Percentiles rank a stretch among this genome's conserved stretches.
Conservation (phyloP, 2,888 invertebrate species). For the Zygogramma bicolorata region DNA sequence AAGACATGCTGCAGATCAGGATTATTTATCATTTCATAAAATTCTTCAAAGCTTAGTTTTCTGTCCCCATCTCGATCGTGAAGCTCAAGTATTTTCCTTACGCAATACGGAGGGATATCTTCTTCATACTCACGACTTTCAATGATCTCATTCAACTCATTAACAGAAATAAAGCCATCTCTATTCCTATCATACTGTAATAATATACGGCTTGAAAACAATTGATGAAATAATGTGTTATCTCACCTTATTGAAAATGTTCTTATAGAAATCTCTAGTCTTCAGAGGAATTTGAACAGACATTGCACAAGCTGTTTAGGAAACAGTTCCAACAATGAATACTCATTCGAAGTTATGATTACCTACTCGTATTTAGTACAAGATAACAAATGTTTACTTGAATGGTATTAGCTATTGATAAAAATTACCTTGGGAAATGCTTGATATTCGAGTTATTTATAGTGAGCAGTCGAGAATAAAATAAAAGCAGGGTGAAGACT, state of each 20-base stretch:
- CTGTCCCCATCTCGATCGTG: constrained; percentile 77
- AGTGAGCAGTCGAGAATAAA: too few relatives aligned
- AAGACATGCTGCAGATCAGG: constrained; percentile 65
- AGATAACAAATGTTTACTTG: too few relatives aligned
- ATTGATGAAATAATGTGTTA: constrained; percentile 62
- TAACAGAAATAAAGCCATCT: constrained; percentile 77
- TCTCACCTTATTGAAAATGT: constrained; percentile 56
- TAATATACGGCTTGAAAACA: constrained; percentile 66
- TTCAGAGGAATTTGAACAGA: constrained; percentile 49
- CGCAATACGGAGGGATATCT: constrained; percentile 74
- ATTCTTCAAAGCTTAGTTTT: constrained; percentile 78
- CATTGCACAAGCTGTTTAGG: not conserved
- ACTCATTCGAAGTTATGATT: too few relatives aligned
- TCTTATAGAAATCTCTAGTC: constrained; percentile 50
- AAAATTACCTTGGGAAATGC: too few relatives aligned
- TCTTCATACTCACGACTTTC: constrained; percentile 73
- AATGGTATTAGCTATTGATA: too few relatives aligned
- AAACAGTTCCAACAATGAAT: not conserved
- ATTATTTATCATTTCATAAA: constrained; percentile 76
- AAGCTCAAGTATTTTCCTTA: constrained; percentile 75
- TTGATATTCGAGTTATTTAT: too few relatives aligned
- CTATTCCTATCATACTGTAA: constrained; percentile 74
- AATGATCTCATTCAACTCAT: constrained; percentile 75
- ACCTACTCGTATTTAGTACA: too few relatives aligned
- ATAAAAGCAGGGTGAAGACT: too few relatives aligned